phyloP scores from a whole-genome alignment of 2,797 vertebrate genomes.

The Podarcis lilfordi region DNA sequence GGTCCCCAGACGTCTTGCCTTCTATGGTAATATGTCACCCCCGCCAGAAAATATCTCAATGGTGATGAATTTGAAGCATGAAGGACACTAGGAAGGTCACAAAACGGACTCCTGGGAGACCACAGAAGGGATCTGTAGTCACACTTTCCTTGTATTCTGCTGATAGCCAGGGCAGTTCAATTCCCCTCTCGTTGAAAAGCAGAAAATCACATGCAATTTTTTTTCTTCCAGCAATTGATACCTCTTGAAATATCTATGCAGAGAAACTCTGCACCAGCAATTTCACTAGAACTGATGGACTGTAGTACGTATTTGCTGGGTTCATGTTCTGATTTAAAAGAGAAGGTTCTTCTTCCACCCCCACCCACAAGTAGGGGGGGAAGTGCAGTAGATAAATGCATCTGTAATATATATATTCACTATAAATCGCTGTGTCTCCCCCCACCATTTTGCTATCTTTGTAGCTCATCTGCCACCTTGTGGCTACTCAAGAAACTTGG shows the following conservation, averaged over 20 bases:
- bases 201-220: background rate
- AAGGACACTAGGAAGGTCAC: background rate
- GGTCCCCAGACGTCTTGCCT: background rate
- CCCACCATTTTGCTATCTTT: constrained; percentile 39
- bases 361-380: background rate
- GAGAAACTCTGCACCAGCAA: background rate
- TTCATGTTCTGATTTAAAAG: background rate
- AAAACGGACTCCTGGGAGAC: background rate
- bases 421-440: constrained; percentile 22
- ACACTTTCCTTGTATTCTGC: background rate
- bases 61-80: background rate
- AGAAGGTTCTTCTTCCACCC: background rate
- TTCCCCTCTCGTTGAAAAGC: background rate
- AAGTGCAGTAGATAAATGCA: background rate
- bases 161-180: background rate
- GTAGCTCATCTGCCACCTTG: constrained; percentile 75
- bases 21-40: background rate
- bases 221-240: too few species aligned
- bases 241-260: background rate
- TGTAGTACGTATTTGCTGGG: background rate
- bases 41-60: background rate
- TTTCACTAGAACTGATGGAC: background rate
- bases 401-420: background rate
- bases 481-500: constrained; percentile 43
- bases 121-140: background rate